These are phyloP conservation scores for Pteronura brasiliensis DNA, from an alignment of 2,113 vertebrate species.

Conservation along the genomic window DNA sequence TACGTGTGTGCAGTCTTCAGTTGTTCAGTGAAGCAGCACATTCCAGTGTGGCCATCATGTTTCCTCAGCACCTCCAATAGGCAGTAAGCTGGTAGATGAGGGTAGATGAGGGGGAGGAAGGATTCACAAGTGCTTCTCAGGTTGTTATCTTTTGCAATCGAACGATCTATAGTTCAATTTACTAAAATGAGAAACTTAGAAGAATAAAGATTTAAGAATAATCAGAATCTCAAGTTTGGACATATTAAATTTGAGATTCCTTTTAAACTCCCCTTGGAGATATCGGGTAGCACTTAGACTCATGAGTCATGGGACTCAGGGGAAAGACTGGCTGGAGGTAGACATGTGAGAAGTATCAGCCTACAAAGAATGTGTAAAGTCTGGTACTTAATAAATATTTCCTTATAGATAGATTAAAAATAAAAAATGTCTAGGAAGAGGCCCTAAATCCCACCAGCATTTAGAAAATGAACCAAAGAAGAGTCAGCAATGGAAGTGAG, in stretches of 20 bases:
- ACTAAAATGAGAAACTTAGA: neutral
- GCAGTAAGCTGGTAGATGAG: neutral
- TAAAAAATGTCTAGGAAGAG: neutral
- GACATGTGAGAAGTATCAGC: neutral
- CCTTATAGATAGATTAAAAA: neutral
- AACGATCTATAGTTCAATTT: neutral
- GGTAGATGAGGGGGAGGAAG: neutral
- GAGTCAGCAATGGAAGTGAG: neutral
- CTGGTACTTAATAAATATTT: neutral
- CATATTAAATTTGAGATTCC: neutral
- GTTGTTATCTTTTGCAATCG: neutral
- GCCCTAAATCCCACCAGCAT: neutral
- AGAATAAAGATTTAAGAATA: neutral
- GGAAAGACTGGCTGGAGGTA: neutral
- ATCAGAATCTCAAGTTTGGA: neutral
- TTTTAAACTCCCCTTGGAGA: neutral
- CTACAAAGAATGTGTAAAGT: neutral
- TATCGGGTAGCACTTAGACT: neutral
- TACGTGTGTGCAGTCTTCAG: neutral
- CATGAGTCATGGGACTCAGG: neutral
- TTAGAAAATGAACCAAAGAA: neutral
- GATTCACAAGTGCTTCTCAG: neutral
- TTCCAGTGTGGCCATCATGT: fast-evolving
- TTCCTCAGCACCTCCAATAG: neutral
- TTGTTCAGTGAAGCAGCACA: neutral